Evolutionary conservation across 2,888 invertebrate genomes (phyloP), one percentile per base, ranked within the genome.

Genomic region (Malacosoma neustria): DNA sequence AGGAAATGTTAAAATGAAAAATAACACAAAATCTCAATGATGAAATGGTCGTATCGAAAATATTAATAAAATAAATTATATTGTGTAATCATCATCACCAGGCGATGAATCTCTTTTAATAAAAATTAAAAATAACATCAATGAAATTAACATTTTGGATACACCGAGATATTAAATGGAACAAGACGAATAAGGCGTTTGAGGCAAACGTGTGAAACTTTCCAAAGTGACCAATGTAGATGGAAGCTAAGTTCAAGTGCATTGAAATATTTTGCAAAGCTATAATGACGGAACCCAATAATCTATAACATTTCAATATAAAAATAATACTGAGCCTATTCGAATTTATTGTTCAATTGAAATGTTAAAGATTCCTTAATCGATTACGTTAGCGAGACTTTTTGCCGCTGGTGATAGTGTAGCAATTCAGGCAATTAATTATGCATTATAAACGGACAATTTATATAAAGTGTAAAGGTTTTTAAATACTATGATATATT

Each of bases 211-310:
- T 30, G 31, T 39, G 15, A 6, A 34, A 43, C 34, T 37, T 41
- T 38, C 43, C 37, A 43, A 45, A 41, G 48, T 43, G 48, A 54
- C 53, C 50, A 53, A 34, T 44, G 51, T 49, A 49, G 48, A 54
- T 47, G 30, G 22, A 22, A 22, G 22, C 22, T 22, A 3, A 22
- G 22, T 5, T 22, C 6, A 22, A 9, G 22, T 22, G 22, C 22
- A 22, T 22, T 22, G 9, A 7, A 22, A 22, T 22, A 35, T 13
- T 15, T 9, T 36, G 31, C 11, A 37, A 12, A 41, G 35, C 13
- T 36, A 45, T n/a, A 22, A 22, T 22, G 22, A 22, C 9, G 9
- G n/a, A n/a, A n/a, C n/a, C n/a, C n/a, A n/a, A n/a, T n/a, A 22
- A 22, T 22, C 22, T 22, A 9, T 22, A 22, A 22, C 22, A 22